phyloP scores from a whole-genome alignment of 2,888 invertebrate genomes.

The Thalpophila matura region DNA sequence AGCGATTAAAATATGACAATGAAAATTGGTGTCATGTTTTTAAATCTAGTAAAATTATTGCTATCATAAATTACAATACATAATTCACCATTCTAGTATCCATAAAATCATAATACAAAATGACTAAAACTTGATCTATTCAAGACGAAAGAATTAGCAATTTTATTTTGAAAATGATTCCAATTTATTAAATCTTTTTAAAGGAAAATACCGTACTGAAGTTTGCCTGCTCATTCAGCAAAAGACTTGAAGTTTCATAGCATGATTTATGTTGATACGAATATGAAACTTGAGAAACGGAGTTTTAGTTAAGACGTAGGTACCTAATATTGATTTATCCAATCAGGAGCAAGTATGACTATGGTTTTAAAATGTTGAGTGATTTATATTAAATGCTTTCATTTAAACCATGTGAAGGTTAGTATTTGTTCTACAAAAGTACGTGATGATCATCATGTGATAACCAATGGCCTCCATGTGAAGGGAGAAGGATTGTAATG shows the following conservation, averaged over 20 bases:
- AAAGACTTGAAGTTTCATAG: background rate
- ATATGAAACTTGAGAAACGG: no score
- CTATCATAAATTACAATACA: no score
- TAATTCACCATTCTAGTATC: no score
- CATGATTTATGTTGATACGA: background rate
- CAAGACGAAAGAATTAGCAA: background rate
- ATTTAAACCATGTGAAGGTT: background rate
- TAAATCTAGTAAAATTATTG: no score
- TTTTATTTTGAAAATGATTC: constrained; percentile 6
- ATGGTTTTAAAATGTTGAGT: background rate
- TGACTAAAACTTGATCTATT: no score
- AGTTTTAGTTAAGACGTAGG: no score
- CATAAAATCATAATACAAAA: background rate
- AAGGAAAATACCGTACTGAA: no score
- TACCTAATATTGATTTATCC: no score
- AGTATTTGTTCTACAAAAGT: background rate
- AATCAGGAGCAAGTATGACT: no score
- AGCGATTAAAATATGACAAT: no score
- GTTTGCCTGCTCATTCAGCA: no score
- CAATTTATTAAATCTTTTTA: constrained; percentile 1
- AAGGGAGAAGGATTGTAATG: constrained; percentile 8
- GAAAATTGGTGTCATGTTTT: no score
- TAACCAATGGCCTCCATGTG: constrained; percentile 11
- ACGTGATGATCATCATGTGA: constrained; percentile 24
- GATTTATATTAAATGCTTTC: background rate